Conservation (phyloP, 1,140 invertebrate genomes). For the Sitobion miscanthi region DNA sequence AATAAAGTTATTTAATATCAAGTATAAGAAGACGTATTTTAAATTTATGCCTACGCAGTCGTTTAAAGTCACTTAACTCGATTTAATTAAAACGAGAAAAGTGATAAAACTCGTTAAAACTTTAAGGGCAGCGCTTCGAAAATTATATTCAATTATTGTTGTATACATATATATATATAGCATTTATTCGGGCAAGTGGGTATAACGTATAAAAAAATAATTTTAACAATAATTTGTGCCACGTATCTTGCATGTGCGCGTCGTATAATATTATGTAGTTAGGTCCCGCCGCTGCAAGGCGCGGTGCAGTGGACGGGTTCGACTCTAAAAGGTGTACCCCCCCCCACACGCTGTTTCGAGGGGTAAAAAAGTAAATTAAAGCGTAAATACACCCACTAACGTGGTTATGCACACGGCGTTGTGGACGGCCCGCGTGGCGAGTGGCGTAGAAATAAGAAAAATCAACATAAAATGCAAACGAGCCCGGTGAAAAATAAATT, state of each 20-base stretch:
- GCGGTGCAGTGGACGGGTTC: not conserved
- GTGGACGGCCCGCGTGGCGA: not conserved
- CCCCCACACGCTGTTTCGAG: not conserved
- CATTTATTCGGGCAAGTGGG: not conserved
- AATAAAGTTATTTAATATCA: not conserved
- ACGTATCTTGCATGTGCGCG: too few relatives aligned
- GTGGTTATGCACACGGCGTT: not conserved
- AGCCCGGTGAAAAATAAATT: not conserved
- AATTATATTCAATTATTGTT: not conserved
- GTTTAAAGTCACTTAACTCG: not conserved
- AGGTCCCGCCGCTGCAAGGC: too few relatives aligned
- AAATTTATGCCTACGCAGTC: not conserved
- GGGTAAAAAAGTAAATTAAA: not conserved
- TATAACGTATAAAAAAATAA: too few relatives aligned
- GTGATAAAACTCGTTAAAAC: not conserved
- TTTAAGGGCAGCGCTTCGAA: not conserved
- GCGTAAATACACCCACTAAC: not conserved
- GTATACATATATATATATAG: not conserved
- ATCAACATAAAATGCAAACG: conserved; percentile 22
- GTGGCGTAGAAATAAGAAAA: not conserved
- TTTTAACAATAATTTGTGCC: too few relatives aligned
- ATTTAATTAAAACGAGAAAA: not conserved
- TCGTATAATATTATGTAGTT: not conserved
- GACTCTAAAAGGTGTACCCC: not conserved
- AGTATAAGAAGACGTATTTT: not conserved